Percentiles rank a stretch among this genome's conserved stretches.
Conservation (phyloP, 2,888 invertebrate species). For the Acleris holmiana region DNA sequence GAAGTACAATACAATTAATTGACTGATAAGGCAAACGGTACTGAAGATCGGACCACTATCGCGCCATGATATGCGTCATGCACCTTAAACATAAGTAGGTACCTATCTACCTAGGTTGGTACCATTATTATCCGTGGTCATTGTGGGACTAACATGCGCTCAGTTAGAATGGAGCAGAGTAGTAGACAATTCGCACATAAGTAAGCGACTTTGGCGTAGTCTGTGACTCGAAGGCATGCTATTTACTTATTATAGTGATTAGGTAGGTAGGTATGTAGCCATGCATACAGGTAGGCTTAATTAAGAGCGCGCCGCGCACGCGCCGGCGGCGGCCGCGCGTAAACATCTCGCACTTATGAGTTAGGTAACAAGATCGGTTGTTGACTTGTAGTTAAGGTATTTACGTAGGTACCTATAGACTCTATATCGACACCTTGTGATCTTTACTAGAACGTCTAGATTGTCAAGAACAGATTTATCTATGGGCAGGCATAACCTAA, state of each 20-base stretch:
- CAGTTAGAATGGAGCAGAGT: not conserved
- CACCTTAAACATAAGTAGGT: constrained; percentile 32
- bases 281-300: constrained; percentile 1
- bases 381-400: not conserved
- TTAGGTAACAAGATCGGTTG: not conserved
- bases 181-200: not conserved
- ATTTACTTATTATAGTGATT: constrained; percentile 2
- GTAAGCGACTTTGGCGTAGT: not conserved
- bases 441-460: too few relatives aligned
- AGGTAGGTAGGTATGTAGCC: not conserved
- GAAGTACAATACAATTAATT: constrained; percentile 34
- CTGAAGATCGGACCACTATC: constrained; percentile 48
- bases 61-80: constrained; percentile 39
- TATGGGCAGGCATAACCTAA: too few relatives aligned
- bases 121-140: constrained; percentile 1
- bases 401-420: too few relatives aligned
- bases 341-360: not conserved
- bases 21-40: constrained; percentile 44
- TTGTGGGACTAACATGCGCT: not conserved
- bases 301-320: constrained; percentile 14
- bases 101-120: constrained; percentile 32
- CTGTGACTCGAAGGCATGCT: too few relatives aligned
- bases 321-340: not conserved
- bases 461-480: too few relatives aligned
- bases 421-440: too few relatives aligned